A percentile compares a stretch with the other conserved stretches of the same genome.
Evolutionary conservation across 2,888 invertebrate species (phyloP).

Genomic region (Candidula unifasciata): DNA sequence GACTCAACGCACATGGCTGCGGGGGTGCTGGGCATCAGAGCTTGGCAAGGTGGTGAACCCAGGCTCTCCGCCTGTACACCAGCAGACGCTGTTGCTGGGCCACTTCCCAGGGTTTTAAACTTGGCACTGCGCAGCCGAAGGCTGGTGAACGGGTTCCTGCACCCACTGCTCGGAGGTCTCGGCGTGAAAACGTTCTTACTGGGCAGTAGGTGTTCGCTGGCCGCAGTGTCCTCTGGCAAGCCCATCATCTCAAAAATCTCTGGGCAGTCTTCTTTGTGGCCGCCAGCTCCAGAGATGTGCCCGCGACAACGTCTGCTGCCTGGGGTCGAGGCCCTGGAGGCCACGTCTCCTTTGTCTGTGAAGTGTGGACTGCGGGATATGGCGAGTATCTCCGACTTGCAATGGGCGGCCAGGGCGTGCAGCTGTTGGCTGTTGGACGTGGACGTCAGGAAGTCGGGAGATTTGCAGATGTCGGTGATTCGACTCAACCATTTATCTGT

Average conservation of each 20-base stretch:
- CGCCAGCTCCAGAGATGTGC: neutral
- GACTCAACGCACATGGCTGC: no score
- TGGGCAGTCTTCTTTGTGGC: neutral
- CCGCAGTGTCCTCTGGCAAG: neutral
- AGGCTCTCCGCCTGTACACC: neutral
- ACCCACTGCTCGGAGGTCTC: slow-evolving; percentile 2
- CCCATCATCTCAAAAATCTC: neutral
- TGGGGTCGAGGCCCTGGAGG: neutral
- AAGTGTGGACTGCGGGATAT: neutral
- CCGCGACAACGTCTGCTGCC: neutral
- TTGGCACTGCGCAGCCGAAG: neutral
- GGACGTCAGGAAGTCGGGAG: neutral
- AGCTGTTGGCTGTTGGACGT: slow-evolving; percentile 1
- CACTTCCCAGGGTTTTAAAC: neutral
- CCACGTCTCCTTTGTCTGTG: neutral
- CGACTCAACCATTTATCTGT: slow-evolving; percentile 39
- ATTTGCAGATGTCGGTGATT: slow-evolving; percentile 38
- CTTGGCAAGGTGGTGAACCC: neutral
- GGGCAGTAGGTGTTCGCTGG: neutral
- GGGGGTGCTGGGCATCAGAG: no score
- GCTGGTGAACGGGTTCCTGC: no score
- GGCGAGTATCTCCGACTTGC: slow-evolving; percentile 38
- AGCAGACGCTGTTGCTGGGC: neutral
- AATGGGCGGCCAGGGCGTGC: slow-evolving; percentile 12
- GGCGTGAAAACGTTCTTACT: neutral